A percentile compares a stretch with the other conserved stretches of the same genome.
Evolutionary conservation across 2,797 vertebrate species (phyloP).

Genomic region (Sarcoramphus papa): DNA sequence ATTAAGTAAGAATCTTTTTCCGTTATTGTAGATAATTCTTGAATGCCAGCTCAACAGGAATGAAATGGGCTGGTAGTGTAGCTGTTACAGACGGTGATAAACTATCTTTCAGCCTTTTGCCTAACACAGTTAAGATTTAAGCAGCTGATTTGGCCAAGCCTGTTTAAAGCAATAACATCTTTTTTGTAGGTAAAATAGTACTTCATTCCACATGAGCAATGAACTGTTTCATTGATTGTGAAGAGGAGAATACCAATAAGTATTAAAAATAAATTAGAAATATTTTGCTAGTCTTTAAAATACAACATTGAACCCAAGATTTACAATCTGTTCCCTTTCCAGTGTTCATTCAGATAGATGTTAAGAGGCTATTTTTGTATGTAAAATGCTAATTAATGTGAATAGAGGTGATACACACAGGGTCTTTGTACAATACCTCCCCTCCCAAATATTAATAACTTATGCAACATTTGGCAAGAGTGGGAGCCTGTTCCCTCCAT

Average conservation of each 20-base stretch:
- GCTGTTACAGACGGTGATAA: conserved; percentile 1
- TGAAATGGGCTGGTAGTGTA: neutral
- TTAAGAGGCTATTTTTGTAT: neutral
- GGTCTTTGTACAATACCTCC: neutral
- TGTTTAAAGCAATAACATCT: neutral
- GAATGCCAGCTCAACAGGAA: neutral
- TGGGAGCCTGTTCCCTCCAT: neutral
- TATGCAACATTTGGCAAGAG: neutral
- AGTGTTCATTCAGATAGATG: neutral
- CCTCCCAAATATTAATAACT: neutral
- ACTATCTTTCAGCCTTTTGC: neutral
- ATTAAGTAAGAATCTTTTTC: conserved; percentile 39
- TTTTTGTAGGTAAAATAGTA: neutral
- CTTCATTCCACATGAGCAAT: neutral
- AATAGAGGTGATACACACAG: neutral
- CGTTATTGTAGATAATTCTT: conserved; percentile 37
- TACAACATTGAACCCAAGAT: neutral
- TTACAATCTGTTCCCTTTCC: neutral
- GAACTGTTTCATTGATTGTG: neutral
- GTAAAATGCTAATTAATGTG: neutral
- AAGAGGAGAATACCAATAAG: neutral
- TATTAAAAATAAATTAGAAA: neutral
- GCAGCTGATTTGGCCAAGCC: neutral
- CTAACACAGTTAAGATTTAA: conserved; percentile 15
- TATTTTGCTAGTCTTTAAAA: neutral